A percentile compares a stretch with the other conserved stretches of the same genome.
Evolutionary conservation across 1,140 invertebrate genomes (phyloP).

Genomic region (Eubasilissa regina): DNA sequence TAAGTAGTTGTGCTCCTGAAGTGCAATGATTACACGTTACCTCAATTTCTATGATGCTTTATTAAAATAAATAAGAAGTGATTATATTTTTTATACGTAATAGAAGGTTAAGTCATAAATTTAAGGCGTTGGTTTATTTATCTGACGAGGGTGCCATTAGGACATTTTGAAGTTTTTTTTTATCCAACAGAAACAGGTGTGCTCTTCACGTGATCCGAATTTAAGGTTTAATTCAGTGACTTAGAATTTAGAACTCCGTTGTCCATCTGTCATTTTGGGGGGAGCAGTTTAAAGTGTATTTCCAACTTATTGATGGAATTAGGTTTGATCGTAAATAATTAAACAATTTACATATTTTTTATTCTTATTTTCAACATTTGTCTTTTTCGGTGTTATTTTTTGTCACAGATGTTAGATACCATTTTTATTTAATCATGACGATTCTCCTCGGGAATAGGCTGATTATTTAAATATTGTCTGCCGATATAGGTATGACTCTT

Average conservation of each 20-base stretch:
- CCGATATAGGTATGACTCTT: too few species aligned
- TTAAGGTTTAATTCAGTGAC: constrained; percentile 7
- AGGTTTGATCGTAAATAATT: constrained; percentile 27
- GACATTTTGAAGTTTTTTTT: constrained; percentile 35
- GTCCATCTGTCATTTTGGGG: constrained; percentile 32
- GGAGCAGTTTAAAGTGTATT: constrained; percentile 1
- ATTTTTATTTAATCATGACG: not conserved
- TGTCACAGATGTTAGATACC: constrained; percentile 19
- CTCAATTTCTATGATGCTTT: constrained; percentile 31
- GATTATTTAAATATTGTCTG: too few species aligned
- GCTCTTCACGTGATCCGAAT: constrained; percentile 8
- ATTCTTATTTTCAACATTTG: not conserved
- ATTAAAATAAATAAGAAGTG: constrained; percentile 38
- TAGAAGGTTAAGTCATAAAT: constrained; percentile 37
- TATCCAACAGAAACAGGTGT: constrained; percentile 44
- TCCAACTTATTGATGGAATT: constrained; percentile 36
- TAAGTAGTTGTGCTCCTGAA: constrained; percentile 13
- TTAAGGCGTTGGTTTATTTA: constrained; percentile 31
- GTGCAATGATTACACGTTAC: constrained; percentile 43
- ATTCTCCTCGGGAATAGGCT: too few species aligned
- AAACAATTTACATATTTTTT: constrained; percentile 26
- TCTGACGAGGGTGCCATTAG: constrained; percentile 45
- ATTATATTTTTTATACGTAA: constrained; percentile 38
- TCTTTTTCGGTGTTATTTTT: constrained; percentile 6
- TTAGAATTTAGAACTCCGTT: not conserved